Conservation (phyloP, 2,888 invertebrate genomes). For the Barypeithes pellucidus region DNA sequence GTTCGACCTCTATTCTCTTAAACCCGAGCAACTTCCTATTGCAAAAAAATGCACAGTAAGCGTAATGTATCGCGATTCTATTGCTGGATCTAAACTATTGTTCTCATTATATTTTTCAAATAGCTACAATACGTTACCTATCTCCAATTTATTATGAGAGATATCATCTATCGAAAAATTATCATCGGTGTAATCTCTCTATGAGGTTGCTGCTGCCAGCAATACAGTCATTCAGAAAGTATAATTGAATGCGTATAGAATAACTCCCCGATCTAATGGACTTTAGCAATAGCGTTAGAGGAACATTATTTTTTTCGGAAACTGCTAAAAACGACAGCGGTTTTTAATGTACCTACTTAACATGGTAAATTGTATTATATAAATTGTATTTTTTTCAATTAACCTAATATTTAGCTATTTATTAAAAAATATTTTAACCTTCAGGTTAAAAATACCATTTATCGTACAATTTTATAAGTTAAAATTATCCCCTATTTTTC, state of each 20-base stretch:
- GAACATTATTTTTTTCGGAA: background rate
- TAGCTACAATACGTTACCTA: conserved; percentile 9
- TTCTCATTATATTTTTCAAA: conserved; percentile 16
- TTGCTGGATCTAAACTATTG: conserved; percentile 15
- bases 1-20: conserved; percentile 25
- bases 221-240: conserved; percentile 14
- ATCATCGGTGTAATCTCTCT: background rate
- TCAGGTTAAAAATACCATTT: background rate
- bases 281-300: background rate
- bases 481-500: background rate
- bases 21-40: conserved; percentile 4
- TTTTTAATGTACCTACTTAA: background rate
- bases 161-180: conserved; percentile 24
- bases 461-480: background rate
- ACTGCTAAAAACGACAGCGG: background rate
- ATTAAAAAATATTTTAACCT: background rate
- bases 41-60: conserved; percentile 26
- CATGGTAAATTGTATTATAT: too few species aligned
- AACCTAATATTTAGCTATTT: too few species aligned
- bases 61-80: conserved; percentile 32
- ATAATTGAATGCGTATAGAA: background rate
- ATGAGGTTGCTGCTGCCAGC: conserved; percentile 7
- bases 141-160: conserved; percentile 10
- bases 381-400: too few species aligned
- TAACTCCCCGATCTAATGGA: background rate